Percentiles rank a stretch among this genome's conserved stretches.
phyloP scores from a whole-genome alignment of 2,113 vertebrate species.

The Leucopternis melanops region DNA sequence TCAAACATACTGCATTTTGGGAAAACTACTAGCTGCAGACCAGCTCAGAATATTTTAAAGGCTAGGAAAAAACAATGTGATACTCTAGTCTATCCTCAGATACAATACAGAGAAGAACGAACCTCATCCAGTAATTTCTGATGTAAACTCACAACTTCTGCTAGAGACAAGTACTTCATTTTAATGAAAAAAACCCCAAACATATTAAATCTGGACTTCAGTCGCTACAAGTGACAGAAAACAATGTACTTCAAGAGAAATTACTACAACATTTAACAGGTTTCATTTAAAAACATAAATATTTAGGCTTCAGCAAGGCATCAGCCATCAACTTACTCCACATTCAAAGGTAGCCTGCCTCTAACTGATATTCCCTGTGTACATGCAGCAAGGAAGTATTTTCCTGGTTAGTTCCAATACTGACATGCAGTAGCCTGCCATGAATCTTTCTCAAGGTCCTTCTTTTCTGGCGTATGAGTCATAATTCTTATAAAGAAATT shows the following conservation, averaged over 20 bases:
- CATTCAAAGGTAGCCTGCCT: background rate
- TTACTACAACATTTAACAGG: background rate
- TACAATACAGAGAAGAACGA: background rate
- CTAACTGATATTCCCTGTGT: background rate
- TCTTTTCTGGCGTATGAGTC: fast-evolving
- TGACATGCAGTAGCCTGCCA: background rate
- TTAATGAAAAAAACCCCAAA: background rate
- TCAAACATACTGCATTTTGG: background rate
- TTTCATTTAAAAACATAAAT: background rate
- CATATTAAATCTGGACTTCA: background rate
- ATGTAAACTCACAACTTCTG: background rate
- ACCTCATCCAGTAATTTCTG: background rate
- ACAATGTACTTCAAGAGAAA: background rate
- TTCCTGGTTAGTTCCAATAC: background rate
- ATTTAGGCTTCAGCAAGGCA: background rate
- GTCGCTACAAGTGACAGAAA: background rate
- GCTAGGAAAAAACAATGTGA: background rate
- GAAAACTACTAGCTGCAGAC: background rate
- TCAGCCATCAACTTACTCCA: background rate
- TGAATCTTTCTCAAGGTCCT: background rate
- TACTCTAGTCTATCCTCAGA: background rate
- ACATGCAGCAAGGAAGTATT: background rate
- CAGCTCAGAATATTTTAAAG: background rate
- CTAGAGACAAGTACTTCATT: background rate
- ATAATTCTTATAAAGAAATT: background rate